A percentile compares a stretch with the other conserved stretches of the same genome.
Evolutionary conservation across 2,797 vertebrate genomes (phyloP).

Genomic region (Limnodromus scolopaceus): DNA sequence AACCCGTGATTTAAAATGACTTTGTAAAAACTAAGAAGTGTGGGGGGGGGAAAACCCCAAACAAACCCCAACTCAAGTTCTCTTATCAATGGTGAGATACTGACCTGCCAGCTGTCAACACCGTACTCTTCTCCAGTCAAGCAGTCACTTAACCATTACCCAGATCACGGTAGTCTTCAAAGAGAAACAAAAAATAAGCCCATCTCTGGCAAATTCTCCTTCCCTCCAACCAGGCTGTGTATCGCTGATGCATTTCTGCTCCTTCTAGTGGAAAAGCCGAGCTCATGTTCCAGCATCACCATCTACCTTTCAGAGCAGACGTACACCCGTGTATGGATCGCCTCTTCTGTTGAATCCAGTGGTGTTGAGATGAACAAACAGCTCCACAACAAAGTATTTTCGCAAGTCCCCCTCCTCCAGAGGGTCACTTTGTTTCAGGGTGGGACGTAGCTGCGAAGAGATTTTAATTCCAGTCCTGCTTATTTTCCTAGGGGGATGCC

Average conservation of each 20-base stretch:
- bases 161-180: background rate
- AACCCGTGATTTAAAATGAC: background rate
- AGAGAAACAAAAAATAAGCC: background rate
- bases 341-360: background rate
- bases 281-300: background rate
- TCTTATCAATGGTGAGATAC: rapidly evolving
- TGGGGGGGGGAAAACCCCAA: background rate
- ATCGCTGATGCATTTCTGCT: background rate
- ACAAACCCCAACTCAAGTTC: background rate
- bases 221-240: background rate
- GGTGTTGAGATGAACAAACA: background rate
- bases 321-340: rapidly evolving
- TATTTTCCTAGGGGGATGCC: background rate
- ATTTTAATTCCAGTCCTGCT: background rate
- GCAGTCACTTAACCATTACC: background rate
- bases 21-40: background rate
- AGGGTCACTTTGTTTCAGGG: background rate
- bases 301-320: background rate
- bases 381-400: background rate
- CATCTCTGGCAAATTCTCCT: background rate
- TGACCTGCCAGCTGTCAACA: background rate
- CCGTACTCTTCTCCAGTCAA: background rate
- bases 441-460: background rate
- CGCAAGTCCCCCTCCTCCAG: background rate
- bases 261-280: background rate